These are phyloP conservation scores for Belgica antarctica DNA, from an alignment of 2,888 invertebrate species.

Conservation along the genomic window DNA sequence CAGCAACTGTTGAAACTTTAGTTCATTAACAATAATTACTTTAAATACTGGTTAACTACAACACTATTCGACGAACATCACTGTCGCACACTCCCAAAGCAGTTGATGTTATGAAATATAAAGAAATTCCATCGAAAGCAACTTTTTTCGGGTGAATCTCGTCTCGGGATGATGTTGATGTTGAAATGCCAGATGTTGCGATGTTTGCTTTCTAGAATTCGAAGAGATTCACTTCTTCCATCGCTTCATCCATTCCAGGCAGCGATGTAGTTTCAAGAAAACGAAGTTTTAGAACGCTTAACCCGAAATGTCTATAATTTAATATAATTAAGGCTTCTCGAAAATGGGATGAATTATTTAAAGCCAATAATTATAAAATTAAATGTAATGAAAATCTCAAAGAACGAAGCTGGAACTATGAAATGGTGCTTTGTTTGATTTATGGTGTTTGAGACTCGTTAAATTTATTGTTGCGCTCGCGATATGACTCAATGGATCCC, in stretches of 20 bases:
- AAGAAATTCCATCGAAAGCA: not conserved
- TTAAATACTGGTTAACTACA: too few relatives aligned
- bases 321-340: conserved; percentile 40
- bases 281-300: not conserved
- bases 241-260: not conserved
- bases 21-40: not conserved
- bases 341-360: conserved; percentile 6
- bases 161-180: not conserved
- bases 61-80: too few relatives aligned
- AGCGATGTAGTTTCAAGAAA: not conserved
- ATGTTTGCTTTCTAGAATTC: too few relatives aligned
- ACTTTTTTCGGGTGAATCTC: not conserved
- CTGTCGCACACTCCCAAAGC: too few relatives aligned
- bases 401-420: not conserved
- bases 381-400: conserved; percentile 30
- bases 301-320: conserved; percentile 36
- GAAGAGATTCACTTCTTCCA: not conserved
- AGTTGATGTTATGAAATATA: not conserved
- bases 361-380: conserved; percentile 12
- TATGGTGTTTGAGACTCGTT: conserved; percentile 4
- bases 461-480: conserved; percentile 3
- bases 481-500: conserved; percentile 20
- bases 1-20: too few relatives aligned
- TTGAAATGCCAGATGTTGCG: conserved; percentile 1
- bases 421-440: conserved; percentile 4